Evolutionary conservation across 2,113 vertebrate genomes (phyloP), one percentile per base, ranked within the genome.

Genomic region (Corythornis madagascariensis): DNA sequence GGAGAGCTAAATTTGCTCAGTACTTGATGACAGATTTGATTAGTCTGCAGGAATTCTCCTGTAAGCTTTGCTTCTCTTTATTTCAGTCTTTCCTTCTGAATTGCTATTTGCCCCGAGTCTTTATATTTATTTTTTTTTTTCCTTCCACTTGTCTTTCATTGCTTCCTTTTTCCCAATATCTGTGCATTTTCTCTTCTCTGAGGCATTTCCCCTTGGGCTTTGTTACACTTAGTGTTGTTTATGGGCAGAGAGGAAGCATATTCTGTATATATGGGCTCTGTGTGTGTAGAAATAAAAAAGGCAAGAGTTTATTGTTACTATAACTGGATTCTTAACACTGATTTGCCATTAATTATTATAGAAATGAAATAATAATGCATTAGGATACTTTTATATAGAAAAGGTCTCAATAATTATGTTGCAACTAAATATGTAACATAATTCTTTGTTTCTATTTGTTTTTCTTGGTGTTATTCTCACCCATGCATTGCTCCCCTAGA

Each of bases 241-340:
- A 53, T 28, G 22, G 48, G n/a, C 24, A 57, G 33, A 89, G 59
- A 74, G 40, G 16, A 86, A 81, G 15, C 6, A 50, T 4, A 14
- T 9, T 22, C 71, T 71, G 4, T 7, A 5, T 42, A 38, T 0
- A 19, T 0, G 0, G 8, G 16, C 24, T 50, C 2, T 33, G 26
- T 21, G 10, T 48, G 1, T 55, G 12, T 59, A 33, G 52, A 79
- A 67, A 56, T 67, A 11, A 83, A 69, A 78, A 88, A 20, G 21
- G 4, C n/a, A 86, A 48, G 28, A 83, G 38, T 43, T 53, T 87
- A 13, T 38, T 77, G 42, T 86, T 80, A 33, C 17, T n/a, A 4
- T 74, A 59, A 52, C 11, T 47, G 50, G 89, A 72, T 60, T 74
- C 16, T 25, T 65, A 60, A 45, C 24, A 42, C 40, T 65, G 50